Evolutionary conservation across 2,797 vertebrate genomes (phyloP), one percentile per base, ranked within the genome.

Genomic region (Coregonus ussuriensis): DNA sequence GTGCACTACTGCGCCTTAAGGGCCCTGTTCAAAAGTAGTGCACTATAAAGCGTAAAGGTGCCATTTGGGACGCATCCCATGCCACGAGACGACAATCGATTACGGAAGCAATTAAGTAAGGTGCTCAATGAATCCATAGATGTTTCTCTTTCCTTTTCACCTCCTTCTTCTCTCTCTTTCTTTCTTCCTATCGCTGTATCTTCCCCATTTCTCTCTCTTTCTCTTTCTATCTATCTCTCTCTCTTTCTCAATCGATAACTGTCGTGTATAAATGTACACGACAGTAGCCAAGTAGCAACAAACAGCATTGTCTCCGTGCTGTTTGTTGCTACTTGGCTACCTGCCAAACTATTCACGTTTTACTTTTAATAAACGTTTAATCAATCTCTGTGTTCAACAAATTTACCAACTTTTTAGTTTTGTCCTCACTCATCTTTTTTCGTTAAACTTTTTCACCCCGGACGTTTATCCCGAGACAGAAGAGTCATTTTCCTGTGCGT

Each of bases 91-190:
- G 21, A 77, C 76, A 81, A 91, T 93, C 82, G 86, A 91, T 89
- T 80, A 72, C 88, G 90, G 89, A 91, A 86, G 87, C 90, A 92
- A 92, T 93, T 92, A 93, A 90, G 85, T 80, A 88, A 84, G 81
- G 79, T 76, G 86, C 84, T 85, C 81, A 75, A 81, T 88, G 86
- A 87, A 89, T 89, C 91, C 82, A 85, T 85, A 81, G 79, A 85
- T 68, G 77, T 86, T 82, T 76, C 74, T 79, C 82, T 82, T 81
- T 82, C 77, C 69, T 65, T 63, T 63, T 65, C 35, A 56, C 62
- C 70, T 54, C 18, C 67, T 83, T 83, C 74, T 68, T 83, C 74
- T 68, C 75, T 74, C 53, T 76, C 52, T n/a, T 74, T 77, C 62
- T 37, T 66, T 66, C 59, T 75, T 67, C 78, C 72, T 82, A 80